phyloP scores from a whole-genome alignment of 2,113 vertebrate genomes.

The Garra rufa region DNA sequence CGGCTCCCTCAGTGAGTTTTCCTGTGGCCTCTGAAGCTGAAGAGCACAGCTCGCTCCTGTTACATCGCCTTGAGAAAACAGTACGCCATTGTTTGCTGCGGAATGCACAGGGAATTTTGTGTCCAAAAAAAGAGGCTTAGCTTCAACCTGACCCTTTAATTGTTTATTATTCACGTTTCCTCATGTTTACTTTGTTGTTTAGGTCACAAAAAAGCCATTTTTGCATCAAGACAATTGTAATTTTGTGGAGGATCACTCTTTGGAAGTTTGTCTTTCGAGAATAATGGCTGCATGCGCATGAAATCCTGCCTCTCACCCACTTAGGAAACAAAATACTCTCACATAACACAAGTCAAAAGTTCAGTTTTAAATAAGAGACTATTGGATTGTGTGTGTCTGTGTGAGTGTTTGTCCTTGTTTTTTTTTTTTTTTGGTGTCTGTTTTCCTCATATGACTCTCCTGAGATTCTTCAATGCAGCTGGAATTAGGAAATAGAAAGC shows the following conservation, averaged over 20 bases:
- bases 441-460: slow-evolving; percentile 33
- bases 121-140: slow-evolving; percentile 55
- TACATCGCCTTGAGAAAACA: slow-evolving; percentile 58
- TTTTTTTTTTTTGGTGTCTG: background rate
- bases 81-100: slow-evolving; percentile 61
- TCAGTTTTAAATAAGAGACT: slow-evolving; percentile 30
- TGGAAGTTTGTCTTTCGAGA: background rate
- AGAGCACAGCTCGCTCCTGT: slow-evolving; percentile 49
- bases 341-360: slow-evolving; percentile 50
- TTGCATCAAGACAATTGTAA: background rate
- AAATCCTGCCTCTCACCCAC: slow-evolving; percentile 19
- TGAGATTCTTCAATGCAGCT: background rate
- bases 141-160: slow-evolving; percentile 45
- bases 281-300: background rate
- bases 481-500: slow-evolving; percentile 21
- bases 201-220: slow-evolving; percentile 14
- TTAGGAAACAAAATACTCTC: slow-evolving; percentile 37
- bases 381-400: slow-evolving; percentile 1
- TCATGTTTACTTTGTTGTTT: slow-evolving; percentile 15
- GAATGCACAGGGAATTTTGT: slow-evolving; percentile 57
- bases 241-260: slow-evolving; percentile 1
- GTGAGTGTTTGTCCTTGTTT: background rate
- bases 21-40: slow-evolving; percentile 43
- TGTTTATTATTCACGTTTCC: slow-evolving; percentile 39
- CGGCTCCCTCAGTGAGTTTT: slow-evolving; percentile 37